These are phyloP conservation scores for Stenichneumon culpator DNA, from an alignment of 2,888 invertebrate species.

Conservation along the genomic window DNA sequence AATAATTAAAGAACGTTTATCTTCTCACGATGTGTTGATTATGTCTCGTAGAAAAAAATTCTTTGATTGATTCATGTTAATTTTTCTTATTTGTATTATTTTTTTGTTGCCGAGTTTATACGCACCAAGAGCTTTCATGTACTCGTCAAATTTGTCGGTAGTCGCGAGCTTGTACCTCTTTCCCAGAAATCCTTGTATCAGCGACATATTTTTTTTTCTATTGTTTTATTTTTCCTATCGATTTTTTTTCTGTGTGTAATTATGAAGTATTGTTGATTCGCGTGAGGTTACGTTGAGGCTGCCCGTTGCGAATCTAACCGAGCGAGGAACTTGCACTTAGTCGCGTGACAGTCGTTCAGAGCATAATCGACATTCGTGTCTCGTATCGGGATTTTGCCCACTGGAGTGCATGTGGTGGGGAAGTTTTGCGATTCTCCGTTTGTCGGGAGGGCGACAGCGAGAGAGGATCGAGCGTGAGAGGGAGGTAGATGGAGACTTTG, in stretches of 20 bases:
- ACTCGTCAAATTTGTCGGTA: slow-evolving; percentile 95
- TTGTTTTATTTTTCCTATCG: slow-evolving; percentile 2
- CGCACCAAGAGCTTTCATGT: slow-evolving; percentile 95
- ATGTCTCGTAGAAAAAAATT: neutral
- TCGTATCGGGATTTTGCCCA: slow-evolving; percentile 8
- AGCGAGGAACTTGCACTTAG: neutral
- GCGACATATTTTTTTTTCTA: slow-evolving; percentile 21
- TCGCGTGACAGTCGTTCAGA: slow-evolving; percentile 32
- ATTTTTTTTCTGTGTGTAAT: neutral
- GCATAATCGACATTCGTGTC: slow-evolving; percentile 27
- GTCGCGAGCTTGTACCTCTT: slow-evolving; percentile 93
- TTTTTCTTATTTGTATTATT: neutral
- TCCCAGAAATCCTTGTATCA: slow-evolving; percentile 86
- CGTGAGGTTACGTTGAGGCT: neutral
- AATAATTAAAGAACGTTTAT: neutral
- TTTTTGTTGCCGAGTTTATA: slow-evolving; percentile 65
- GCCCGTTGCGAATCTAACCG: slow-evolving; percentile 20
- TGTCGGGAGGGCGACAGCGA: neutral
- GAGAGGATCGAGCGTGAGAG: slow-evolving; percentile 24
- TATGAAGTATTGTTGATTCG: neutral
- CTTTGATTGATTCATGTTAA: neutral
- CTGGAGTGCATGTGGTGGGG: slow-evolving; percentile 2
- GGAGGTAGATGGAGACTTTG: slow-evolving; percentile 39
- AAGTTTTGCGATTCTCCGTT: neutral
- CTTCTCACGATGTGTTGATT: neutral